phyloP scores from a whole-genome alignment of 2,113 vertebrate species.

The Rhegmatorhina hoffmannsi region DNA sequence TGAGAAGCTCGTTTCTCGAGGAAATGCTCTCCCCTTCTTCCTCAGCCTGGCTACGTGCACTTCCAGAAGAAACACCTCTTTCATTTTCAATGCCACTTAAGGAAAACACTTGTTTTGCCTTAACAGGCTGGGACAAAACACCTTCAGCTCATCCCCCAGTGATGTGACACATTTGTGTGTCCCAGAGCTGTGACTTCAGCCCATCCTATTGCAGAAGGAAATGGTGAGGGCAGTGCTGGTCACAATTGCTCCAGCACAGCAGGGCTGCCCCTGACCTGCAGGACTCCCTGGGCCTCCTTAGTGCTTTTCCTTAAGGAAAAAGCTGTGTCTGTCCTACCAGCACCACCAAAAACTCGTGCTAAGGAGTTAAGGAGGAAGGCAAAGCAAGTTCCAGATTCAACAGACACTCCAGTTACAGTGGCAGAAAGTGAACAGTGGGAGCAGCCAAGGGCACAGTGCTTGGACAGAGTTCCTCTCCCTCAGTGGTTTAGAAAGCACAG shows the following conservation, averaged over 20 bases:
- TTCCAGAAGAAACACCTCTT: neutral
- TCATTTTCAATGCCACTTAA: neutral
- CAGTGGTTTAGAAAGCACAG: neutral
- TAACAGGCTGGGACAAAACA: neutral
- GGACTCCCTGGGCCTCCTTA: fast-evolving
- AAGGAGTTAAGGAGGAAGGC: neutral
- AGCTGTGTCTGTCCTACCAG: neutral
- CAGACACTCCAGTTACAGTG: neutral
- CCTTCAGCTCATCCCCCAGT: neutral
- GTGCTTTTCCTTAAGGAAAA: neutral
- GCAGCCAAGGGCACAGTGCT: neutral
- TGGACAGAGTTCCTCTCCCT: neutral
- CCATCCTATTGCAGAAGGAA: neutral
- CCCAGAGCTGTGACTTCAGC: neutral
- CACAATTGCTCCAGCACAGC: neutral
- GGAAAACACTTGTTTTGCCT: neutral
- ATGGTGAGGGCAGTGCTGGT: neutral
- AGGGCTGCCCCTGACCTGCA: neutral
- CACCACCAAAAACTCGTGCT: neutral
- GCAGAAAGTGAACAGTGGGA: neutral
- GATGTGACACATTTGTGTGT: fast-evolving
- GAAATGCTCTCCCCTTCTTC: neutral
- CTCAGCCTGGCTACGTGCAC: fast-evolving
- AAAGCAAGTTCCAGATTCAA: neutral
- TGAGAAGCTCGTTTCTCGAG: neutral